Evolutionary conservation across 2,888 invertebrate genomes (phyloP).

Genomic region (Melanostoma mellinum): DNA sequence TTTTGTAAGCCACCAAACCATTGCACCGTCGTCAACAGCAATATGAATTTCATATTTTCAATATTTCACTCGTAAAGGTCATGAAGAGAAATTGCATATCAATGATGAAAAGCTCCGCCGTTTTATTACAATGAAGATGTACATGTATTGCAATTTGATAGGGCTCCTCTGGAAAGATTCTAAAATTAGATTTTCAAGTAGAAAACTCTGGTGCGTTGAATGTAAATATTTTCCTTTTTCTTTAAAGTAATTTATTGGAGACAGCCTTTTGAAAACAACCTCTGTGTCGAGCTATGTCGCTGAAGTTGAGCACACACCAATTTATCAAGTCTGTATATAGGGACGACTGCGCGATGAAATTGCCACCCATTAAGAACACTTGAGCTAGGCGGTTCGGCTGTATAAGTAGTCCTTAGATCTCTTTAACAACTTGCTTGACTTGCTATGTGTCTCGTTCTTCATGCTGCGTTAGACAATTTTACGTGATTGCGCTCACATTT

Average conservation of each 20-base stretch:
- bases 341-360: slow-evolving; percentile 51
- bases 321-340: slow-evolving; percentile 52
- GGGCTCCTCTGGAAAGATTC: slow-evolving; percentile 33
- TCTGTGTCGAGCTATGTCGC: slow-evolving; percentile 10
- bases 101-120: slow-evolving; percentile 22
- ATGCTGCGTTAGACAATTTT: slow-evolving; percentile 59
- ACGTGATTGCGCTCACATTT: slow-evolving; percentile 68
- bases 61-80: slow-evolving; percentile 29
- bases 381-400: slow-evolving; percentile 11
- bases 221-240: slow-evolving; percentile 6
- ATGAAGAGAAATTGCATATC: slow-evolving; percentile 44
- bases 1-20: slow-evolving; percentile 7
- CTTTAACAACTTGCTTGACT: slow-evolving; percentile 10
- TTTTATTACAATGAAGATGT: slow-evolving; percentile 51
- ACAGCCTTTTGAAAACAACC: slow-evolving; percentile 2
- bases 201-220: slow-evolving; percentile 29
- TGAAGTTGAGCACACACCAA: slow-evolving; percentile 49
- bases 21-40: not conserved
- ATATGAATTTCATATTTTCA: slow-evolving; percentile 35
- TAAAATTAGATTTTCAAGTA: slow-evolving; percentile 58
- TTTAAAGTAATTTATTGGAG: slow-evolving; percentile 60
- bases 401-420: not conserved
- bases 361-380: slow-evolving; percentile 62
- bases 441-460: slow-evolving; percentile 10
- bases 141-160: slow-evolving; percentile 66